Evolutionary conservation across 2,888 invertebrate species (phyloP).

Genomic region (Dynastes grantii): DNA sequence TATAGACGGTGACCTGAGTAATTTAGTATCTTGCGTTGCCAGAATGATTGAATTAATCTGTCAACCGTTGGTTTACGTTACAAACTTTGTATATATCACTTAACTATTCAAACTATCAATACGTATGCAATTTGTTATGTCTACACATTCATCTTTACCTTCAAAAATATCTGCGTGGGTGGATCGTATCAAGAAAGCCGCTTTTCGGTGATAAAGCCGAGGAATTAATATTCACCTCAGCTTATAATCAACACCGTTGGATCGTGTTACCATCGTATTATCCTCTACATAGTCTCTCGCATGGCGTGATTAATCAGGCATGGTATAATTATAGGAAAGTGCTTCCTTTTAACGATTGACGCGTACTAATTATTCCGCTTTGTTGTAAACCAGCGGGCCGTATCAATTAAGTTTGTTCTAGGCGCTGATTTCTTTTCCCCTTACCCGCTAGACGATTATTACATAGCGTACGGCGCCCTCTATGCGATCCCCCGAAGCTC

Average conservation of each 20-base stretch:
- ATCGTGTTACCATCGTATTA: constrained; percentile 12
- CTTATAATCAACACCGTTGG: constrained; percentile 31
- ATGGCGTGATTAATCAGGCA: constrained; percentile 30
- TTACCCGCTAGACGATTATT: neutral
- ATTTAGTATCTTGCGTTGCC: too few relatives aligned
- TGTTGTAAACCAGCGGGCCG: constrained; percentile 34
- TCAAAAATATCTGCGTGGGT: too few relatives aligned
- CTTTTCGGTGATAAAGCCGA: neutral
- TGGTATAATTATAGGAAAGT: constrained; percentile 36
- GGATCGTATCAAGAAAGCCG: too few relatives aligned
- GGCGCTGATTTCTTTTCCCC: constrained; percentile 15
- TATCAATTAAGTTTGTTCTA: constrained; percentile 50
- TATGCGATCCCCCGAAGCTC: too few relatives aligned
- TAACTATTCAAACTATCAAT: too few relatives aligned
- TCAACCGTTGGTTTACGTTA: too few relatives aligned
- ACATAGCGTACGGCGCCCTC: too few relatives aligned
- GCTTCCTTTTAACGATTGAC: constrained; percentile 45
- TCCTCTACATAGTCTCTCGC: neutral
- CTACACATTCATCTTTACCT: too few relatives aligned
- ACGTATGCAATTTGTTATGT: too few relatives aligned
- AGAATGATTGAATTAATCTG: too few relatives aligned
- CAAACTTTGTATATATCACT: too few relatives aligned
- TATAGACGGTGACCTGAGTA: too few relatives aligned
- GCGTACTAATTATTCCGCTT: constrained; percentile 49
- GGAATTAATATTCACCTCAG: neutral